Evolutionary conservation across 2,888 invertebrate genomes (phyloP), one percentile per base, ranked within the genome.

Genomic region (Dynastes grantii): DNA sequence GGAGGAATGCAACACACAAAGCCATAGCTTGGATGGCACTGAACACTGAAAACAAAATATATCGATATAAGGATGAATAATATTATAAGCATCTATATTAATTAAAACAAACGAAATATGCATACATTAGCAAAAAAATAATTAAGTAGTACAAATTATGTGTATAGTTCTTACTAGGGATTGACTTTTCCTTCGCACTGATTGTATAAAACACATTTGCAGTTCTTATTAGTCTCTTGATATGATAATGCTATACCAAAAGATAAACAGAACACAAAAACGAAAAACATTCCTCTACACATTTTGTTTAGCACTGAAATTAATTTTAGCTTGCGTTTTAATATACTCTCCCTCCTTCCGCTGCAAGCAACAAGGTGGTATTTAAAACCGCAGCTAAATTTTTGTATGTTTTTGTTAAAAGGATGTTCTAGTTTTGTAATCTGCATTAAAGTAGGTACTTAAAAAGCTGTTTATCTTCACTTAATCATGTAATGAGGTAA

Each of bases 1-100:
- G 81, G 79, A 55, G 58, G 63, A 53, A 81, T 80, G 77, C 83
- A 83, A 76, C 83, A 83, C 4, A 82, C 78, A 75, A 80, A 80
- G 9, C 76, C 61, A 70, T 81, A 83, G 51, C 82, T 82, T n/a
- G 79, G 82, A 71, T 77, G 79, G 61, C 83, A 83, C 55, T 79
- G 53, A 29, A 82, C 80, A 32, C 83, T 83, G 73, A 70, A 81
- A 80, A 51, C 16, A 22, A 51, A 76, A 76, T 27, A 45, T 27
- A 51, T 5, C 16, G 2, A 13, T 16, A 37, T 8, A 5, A 65
- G 27, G 16, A 49, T 64, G 2, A 29, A 11, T 29, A 75, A 49
- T 32, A 8, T 37, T 37, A 1, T 37, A 37, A 32, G 11, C n/a
- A 55, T 32, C n/a, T 51, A 13, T 37, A 2, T 53, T 53, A 2